These are phyloP conservation scores for Ormia ochracea DNA, from an alignment of 2,888 invertebrate genomes.

Conservation along the genomic window DNA sequence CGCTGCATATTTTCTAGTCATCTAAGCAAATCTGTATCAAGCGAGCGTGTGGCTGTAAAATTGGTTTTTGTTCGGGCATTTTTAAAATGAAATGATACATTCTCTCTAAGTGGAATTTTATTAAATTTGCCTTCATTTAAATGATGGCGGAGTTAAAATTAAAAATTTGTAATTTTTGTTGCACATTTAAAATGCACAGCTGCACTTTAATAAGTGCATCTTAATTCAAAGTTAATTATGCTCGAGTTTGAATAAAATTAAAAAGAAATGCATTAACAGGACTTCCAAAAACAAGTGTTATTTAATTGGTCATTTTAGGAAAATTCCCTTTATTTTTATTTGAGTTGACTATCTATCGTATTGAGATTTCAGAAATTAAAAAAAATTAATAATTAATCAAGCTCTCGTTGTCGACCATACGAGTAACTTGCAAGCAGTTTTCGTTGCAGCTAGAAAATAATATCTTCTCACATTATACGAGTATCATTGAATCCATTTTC, in stretches of 20 bases:
- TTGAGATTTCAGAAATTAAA: no score
- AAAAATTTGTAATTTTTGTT: slow-evolving; percentile 18
- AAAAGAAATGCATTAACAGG: background rate
- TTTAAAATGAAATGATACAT: slow-evolving; percentile 21
- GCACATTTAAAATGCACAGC: background rate
- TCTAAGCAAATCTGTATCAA: background rate
- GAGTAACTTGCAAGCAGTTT: no score
- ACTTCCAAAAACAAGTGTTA: background rate
- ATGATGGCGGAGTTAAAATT: slow-evolving; percentile 41
- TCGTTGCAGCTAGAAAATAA: no score
- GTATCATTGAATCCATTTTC: no score
- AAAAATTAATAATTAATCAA: no score
- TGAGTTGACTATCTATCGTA: no score
- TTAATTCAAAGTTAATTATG: slow-evolving; percentile 12
- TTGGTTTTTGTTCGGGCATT: background rate
- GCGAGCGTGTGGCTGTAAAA: background rate
- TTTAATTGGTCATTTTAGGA: background rate
- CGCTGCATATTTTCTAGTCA: slow-evolving; percentile 18
- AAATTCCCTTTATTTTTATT: no score
- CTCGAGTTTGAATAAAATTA: background rate
- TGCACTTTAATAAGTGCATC: background rate
- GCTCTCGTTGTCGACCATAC: no score
- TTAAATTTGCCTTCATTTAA: slow-evolving; percentile 40
- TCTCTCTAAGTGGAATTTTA: background rate
- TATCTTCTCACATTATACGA: no score